Base-by-base conservation (phyloP, 35 echinoderm and acorn worm species). In the Acanthaster planci region DNA sequence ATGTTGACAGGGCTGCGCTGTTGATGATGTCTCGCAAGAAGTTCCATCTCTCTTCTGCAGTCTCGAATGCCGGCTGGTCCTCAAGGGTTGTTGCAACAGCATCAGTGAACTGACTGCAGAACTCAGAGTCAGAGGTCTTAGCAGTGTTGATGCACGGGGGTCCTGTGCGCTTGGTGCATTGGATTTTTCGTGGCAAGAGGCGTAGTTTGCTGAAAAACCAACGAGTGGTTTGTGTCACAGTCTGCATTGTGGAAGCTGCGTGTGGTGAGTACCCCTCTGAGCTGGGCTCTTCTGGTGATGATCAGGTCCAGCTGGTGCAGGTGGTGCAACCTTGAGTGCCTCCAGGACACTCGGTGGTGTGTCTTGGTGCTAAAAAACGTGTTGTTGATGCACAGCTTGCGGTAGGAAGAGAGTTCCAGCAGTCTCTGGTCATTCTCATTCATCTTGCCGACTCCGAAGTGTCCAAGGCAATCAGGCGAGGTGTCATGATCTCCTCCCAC, bases 211-310 rank as follows among this genome's bases (percentile, higher is more conserved):
- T 55, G 52, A 31, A 82, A n/a, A 8, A 89, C 47, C 84, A 89
- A 53, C 38, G 91, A 84, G 38, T 93, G 86, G 87, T 93, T 75
- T 9, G 76, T 81, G 40, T 91, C 83, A 52, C 84, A 91, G 83
- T 91, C 76, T 32, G 89, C 84, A 60, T 82, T 85, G 39, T 93
- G 92, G 76, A 80, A 93, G 57, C 37, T 67, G 34, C 85, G 42
- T 15, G 82, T 89, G 38, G 37, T 37, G 22, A 67, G 82, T 18
- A 89, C 92, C 40, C 79, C 80, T 14, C 37, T 86, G 2, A 86
- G 1, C 1, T 17, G 29, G n/a, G n/a, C 17, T 22, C 1, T 40
- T 52, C 55, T 88, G 31, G 77, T 56, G 78, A 83, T 53, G 19
- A 89, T 39, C 14, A 89, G 80, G 60, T 85, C 86, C 9, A 87